Percentiles rank a stretch among this genome's conserved stretches.
Evolutionary conservation across 2,888 invertebrate genomes (phyloP).

Genomic region (Autographa gamma): DNA sequence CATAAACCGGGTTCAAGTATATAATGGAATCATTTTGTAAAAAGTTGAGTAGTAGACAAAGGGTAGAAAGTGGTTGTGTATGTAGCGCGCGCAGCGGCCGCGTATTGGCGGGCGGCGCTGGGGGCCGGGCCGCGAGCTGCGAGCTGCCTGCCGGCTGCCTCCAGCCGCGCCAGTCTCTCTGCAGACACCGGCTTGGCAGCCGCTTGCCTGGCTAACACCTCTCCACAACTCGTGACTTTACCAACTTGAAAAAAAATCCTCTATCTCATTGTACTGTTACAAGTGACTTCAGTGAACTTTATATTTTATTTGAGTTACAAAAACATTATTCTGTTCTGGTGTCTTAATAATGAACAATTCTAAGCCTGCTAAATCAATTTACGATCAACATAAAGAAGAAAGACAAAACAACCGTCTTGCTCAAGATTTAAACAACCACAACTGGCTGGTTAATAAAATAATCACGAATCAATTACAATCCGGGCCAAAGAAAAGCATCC

Average conservation of each 20-base stretch:
- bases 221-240: not conserved
- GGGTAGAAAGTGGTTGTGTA: slow-evolving; percentile 22
- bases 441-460: slow-evolving; percentile 22
- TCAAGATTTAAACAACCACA: slow-evolving; percentile 24
- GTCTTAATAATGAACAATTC: slow-evolving; percentile 6
- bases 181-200: not conserved
- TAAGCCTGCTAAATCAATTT: not conserved
- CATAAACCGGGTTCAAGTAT: slow-evolving; percentile 6
- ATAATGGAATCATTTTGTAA: slow-evolving; percentile 10
- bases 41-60: slow-evolving; percentile 27
- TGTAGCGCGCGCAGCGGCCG: slow-evolving; percentile 40
- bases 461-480: not conserved
- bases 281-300: not conserved
- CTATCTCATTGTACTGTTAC: not conserved
- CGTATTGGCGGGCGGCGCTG: slow-evolving; percentile 33
- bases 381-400: not conserved
- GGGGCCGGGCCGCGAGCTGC: slow-evolving; percentile 32
- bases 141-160: slow-evolving; percentile 11
- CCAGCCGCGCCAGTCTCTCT: slow-evolving; percentile 24
- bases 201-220: not conserved
- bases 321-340: not conserved
- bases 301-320: not conserved
- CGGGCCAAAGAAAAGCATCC: not conserved
- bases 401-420: slow-evolving; percentile 9
- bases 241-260: not conserved